Evolutionary conservation across 2,113 vertebrate genomes (phyloP).

Genomic region (Fregetta grallaria): DNA sequence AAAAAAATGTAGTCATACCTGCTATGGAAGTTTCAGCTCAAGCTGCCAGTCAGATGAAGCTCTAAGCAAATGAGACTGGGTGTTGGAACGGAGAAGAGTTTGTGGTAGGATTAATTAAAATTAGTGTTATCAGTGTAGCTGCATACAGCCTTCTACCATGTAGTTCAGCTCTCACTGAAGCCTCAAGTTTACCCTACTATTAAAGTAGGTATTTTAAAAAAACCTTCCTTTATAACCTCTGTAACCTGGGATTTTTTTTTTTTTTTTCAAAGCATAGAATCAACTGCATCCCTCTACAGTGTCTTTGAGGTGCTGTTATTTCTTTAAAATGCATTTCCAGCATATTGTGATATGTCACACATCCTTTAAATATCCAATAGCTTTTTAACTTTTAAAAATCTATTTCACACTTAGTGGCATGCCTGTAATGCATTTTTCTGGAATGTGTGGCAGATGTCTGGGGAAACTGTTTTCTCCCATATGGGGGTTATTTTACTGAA

Average conservation of each 20-base stretch:
- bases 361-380: slow-evolving; percentile 59
- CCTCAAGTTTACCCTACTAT: neutral
- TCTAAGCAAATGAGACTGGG: neutral
- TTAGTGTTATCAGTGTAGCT: neutral
- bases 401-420: slow-evolving; percentile 55
- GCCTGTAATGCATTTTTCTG: slow-evolving; percentile 52
- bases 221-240: neutral
- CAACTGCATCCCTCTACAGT: slow-evolving; percentile 16
- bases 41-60: neutral
- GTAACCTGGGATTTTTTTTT: neutral
- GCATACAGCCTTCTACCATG: neutral
- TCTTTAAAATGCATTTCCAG: slow-evolving; percentile 48
- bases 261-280: slow-evolving; percentile 31
- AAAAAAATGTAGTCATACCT: neutral
- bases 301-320: slow-evolving; percentile 25
- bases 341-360: slow-evolving; percentile 53
- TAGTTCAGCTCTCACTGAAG: slow-evolving; percentile 10
- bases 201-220: neutral
- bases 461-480: slow-evolving; percentile 61
- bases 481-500: slow-evolving; percentile 55
- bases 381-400: slow-evolving; percentile 50
- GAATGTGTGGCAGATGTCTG: slow-evolving; percentile 60
- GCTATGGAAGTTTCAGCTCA: neutral
- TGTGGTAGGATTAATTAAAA: slow-evolving; percentile 41
- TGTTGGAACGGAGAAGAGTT: neutral